Evolutionary conservation across 2,113 vertebrate species (phyloP).

Genomic region (Nibea coibor): DNA sequence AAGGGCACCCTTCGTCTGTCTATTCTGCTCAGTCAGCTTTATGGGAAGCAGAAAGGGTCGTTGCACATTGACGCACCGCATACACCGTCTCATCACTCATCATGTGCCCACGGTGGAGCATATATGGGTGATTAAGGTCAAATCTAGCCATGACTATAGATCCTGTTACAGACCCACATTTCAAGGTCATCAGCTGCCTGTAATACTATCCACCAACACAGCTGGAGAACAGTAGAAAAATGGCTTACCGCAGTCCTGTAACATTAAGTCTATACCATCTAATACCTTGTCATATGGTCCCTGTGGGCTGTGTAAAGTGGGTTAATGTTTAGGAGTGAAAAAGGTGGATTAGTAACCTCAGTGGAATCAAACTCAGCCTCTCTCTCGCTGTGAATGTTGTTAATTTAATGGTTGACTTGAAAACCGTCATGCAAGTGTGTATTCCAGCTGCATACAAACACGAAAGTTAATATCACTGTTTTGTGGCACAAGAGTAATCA

Average conservation of each 20-base stretch:
- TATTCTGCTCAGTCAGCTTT: slow-evolving; percentile 64
- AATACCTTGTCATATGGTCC: background rate
- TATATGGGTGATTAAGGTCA: slow-evolving; percentile 62
- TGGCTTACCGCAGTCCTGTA: slow-evolving; percentile 14
- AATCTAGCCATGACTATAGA: slow-evolving; percentile 50
- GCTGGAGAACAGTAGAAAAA: slow-evolving; percentile 50
- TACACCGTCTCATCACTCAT: slow-evolving; percentile 22
- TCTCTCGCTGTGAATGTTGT: background rate
- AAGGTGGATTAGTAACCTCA: slow-evolving; percentile 28
- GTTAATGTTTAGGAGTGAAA: slow-evolving; percentile 45
- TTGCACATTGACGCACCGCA: slow-evolving; percentile 18
- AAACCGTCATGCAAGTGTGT: background rate
- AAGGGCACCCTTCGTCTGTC: slow-evolving; percentile 56
- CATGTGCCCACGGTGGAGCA: background rate
- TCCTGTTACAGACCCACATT: slow-evolving; percentile 52
- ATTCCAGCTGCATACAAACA: slow-evolving; percentile 1
- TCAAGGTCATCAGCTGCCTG: slow-evolving; percentile 28
- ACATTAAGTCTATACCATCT: slow-evolving; percentile 30
- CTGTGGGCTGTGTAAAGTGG: background rate
- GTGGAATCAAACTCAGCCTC: slow-evolving; percentile 13
- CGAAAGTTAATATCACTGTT: slow-evolving; percentile 7
- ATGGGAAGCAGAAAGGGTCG: slow-evolving; percentile 10
- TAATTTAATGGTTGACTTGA: background rate
- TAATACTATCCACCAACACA: slow-evolving; percentile 55
- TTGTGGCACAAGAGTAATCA: slow-evolving; percentile 11